Percentiles rank a stretch among this genome's conserved stretches.
Conservation (phyloP, 2,888 invertebrate species). For the Andricus curvator region DNA sequence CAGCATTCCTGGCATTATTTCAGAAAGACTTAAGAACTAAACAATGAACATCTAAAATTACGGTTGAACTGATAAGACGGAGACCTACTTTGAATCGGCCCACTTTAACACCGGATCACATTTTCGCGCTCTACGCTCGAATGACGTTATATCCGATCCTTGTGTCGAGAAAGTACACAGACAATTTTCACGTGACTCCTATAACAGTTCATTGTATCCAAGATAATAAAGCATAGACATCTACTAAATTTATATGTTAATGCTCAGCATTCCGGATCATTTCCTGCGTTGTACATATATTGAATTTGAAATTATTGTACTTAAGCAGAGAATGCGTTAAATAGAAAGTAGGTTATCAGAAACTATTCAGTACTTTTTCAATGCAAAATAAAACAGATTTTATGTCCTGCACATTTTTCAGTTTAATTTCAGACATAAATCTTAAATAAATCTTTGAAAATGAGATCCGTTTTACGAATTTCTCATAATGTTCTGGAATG, state of each 20-base stretch:
- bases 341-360: slow-evolving; percentile 16
- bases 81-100: slow-evolving; percentile 65
- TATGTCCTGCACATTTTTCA: background rate
- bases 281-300: slow-evolving; percentile 13
- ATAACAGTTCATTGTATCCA: slow-evolving; percentile 10
- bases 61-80: slow-evolving; percentile 34
- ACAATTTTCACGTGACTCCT: slow-evolving; percentile 45
- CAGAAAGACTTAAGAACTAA: slow-evolving; percentile 42
- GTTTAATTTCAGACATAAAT: background rate
- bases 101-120: slow-evolving; percentile 61
- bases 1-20: slow-evolving; percentile 33
- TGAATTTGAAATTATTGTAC: slow-evolving; percentile 1
- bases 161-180: slow-evolving; percentile 63
- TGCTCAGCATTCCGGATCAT: background rate
- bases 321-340: background rate
- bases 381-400: background rate
- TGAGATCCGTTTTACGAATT: background rate
- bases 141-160: slow-evolving; percentile 55
- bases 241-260: slow-evolving; percentile 17
- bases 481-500: background rate
- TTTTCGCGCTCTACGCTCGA: slow-evolving; percentile 68
- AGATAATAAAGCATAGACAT: slow-evolving; percentile 1
- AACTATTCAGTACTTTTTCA: slow-evolving; percentile 28
- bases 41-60: slow-evolving; percentile 44
- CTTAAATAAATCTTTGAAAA: background rate